Conservation (phyloP, 2,888 invertebrate species). For the Amiota communis region DNA sequence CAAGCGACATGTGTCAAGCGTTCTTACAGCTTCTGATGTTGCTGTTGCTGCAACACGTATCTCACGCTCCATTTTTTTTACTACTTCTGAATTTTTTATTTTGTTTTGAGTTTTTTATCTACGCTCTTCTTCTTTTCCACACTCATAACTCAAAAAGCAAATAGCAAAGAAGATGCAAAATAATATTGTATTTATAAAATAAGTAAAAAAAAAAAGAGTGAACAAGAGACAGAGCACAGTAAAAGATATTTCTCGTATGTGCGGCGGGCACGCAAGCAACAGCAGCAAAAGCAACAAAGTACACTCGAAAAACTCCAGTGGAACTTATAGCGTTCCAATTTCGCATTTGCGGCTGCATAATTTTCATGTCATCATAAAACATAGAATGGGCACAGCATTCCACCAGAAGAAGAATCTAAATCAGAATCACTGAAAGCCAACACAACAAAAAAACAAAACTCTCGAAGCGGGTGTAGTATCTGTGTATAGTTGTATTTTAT, state of each 20-base stretch:
- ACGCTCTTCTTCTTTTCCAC: background rate
- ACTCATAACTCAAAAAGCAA: background rate
- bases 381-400: conserved; percentile 54
- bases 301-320: conserved; percentile 45
- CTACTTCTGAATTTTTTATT: too few species aligned
- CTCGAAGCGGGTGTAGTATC: background rate
- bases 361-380: conserved; percentile 46
- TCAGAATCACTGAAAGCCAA: too few species aligned
- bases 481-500: too few species aligned
- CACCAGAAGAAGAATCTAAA: too few species aligned
- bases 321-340: conserved; percentile 64
- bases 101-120: too few species aligned
- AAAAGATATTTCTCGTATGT: background rate
- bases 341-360: conserved; percentile 59
- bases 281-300: conserved; percentile 6
- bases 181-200: background rate
- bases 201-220: background rate
- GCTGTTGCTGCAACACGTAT: background rate
- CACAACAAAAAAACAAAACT: conserved; percentile 9
- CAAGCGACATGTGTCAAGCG: background rate
- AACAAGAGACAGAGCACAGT: background rate
- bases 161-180: background rate
- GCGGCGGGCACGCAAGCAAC: background rate
- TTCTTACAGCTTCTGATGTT: background rate
- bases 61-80: too few species aligned